A percentile compares a stretch with the other conserved stretches of the same genome.
Conservation (phyloP, 2,888 invertebrate genomes). For the Aphodius sticticus region DNA sequence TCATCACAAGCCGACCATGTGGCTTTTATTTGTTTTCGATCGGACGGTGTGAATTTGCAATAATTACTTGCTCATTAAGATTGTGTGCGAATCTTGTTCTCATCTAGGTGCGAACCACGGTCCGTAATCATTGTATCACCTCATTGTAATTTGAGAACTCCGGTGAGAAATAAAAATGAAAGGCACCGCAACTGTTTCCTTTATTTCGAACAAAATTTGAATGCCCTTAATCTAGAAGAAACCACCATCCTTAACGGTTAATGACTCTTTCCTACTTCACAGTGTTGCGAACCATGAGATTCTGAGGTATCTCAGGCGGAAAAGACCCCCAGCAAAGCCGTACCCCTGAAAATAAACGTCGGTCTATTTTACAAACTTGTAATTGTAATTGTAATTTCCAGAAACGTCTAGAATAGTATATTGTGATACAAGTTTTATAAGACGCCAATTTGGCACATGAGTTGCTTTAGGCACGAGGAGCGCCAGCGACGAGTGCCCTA, state of each 20-base stretch:
- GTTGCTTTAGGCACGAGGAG: no score
- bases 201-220: constrained; percentile 4
- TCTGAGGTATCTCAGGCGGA: no score
- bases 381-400: no score
- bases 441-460: no score
- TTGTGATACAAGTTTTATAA: no score
- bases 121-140: background rate
- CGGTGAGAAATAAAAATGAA: background rate
- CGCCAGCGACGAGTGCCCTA: no score
- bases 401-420: no score
- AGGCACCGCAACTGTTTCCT: background rate
- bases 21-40: constrained; percentile 4
- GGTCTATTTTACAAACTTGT: no score
- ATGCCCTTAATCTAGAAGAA: background rate
- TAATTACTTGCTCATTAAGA: background rate
- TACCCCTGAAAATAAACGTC: no score
- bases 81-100: background rate
- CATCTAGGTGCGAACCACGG: background rate
- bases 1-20: background rate
- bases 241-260: background rate
- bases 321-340: no score
- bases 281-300: no score
- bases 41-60: background rate
- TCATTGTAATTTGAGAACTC: background rate
- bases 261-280: background rate